phyloP scores from a whole-genome alignment of 2,797 vertebrate species.

The Cynopterus sphinx region DNA sequence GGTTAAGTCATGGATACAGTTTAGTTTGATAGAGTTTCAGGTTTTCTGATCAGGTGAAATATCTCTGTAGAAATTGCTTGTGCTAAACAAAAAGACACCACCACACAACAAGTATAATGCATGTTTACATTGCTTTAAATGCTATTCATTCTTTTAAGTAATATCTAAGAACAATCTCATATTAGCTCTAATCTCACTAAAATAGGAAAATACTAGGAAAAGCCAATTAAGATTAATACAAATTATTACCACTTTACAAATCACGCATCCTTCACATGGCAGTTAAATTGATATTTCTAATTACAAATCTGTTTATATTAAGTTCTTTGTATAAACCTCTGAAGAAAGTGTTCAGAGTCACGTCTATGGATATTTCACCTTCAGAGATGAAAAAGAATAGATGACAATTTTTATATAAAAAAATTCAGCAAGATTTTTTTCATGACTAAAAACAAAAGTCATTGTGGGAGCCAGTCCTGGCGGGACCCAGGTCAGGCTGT shows the following conservation, averaged over 20 bases:
- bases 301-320: background rate
- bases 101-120: background rate
- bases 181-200: background rate
- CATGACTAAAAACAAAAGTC: background rate
- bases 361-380: background rate
- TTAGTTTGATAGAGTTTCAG: background rate
- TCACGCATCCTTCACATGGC: background rate
- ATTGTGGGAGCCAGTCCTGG: too few species aligned
- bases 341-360: background rate
- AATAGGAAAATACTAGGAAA: background rate
- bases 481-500: too few species aligned
- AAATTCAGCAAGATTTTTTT: background rate
- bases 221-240: background rate
- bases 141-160: background rate
- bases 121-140: background rate
- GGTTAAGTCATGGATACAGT: background rate
- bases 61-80: background rate
- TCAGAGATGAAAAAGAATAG: background rate
- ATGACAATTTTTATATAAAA: background rate
- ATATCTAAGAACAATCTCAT: background rate
- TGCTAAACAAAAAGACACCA: background rate
- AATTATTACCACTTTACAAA: background rate
- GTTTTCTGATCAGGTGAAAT: conserved; percentile 33
- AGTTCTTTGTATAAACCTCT: background rate
- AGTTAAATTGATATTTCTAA: background rate